Conservation (phyloP, 2,797 vertebrate species). For the Dendrocincla fuliginosa region DNA sequence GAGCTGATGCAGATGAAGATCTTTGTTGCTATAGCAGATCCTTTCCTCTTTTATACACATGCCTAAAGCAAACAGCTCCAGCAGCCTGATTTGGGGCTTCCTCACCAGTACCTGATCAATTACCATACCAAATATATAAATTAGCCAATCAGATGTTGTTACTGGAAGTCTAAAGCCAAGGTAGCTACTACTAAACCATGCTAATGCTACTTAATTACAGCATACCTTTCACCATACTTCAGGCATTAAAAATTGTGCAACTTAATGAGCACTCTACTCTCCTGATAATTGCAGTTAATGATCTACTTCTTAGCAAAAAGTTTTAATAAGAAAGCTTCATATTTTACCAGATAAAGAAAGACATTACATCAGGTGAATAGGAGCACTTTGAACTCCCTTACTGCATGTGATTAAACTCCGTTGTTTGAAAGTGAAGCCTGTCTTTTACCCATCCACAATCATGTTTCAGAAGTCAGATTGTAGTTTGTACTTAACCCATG, state of each 20-base stretch:
- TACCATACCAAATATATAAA: conserved; percentile 13
- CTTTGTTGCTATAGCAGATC: background rate
- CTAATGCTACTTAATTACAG: conserved; percentile 55
- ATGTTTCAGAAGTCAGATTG: conserved; percentile 65
- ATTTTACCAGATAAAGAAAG: conserved; percentile 45
- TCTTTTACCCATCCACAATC: conserved; percentile 5
- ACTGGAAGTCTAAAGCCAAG: conserved; percentile 25
- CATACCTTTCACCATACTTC: background rate
- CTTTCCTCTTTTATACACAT: background rate
- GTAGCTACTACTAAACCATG: conserved; percentile 50
- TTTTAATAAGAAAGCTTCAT: conserved; percentile 27
- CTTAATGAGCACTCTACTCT: conserved; percentile 13
- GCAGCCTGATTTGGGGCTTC: background rate
- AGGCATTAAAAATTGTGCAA: conserved; percentile 37
- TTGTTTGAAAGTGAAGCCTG: conserved; percentile 53
- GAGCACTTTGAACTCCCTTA: conserved; percentile 32
- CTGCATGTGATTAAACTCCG: conserved; percentile 55
- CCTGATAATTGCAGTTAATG: conserved; percentile 4
- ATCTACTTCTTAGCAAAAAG: conserved; percentile 22
- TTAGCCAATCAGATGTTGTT: background rate
- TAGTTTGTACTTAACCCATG: conserved; percentile 63
- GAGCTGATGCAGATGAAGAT: background rate
- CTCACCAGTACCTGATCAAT: background rate
- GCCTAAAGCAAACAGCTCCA: background rate
- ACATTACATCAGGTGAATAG: conserved; percentile 29